Conservation (phyloP, 2,888 invertebrate genomes). For the Microdon myrmicae region DNA sequence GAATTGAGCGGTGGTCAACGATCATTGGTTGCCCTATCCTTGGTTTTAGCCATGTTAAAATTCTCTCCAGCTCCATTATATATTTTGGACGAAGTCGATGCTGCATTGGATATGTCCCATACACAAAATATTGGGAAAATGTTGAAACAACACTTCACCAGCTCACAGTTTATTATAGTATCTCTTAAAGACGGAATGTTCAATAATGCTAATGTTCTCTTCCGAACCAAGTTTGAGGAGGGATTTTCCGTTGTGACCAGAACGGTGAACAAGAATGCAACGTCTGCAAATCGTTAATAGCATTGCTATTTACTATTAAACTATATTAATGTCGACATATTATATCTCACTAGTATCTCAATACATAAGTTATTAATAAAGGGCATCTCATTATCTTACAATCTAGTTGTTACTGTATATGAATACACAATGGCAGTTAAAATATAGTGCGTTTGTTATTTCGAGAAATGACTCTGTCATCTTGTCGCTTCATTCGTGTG, state of each 20-base stretch:
- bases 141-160: constrained; percentile 88
- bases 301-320: no score
- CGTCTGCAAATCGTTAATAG: no score
- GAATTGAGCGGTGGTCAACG: constrained; percentile 98
- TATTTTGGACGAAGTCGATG: constrained; percentile 98
- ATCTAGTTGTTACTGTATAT: no score
- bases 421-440: no score
- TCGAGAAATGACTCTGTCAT: no score
- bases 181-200: constrained; percentile 99
- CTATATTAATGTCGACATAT: no score
- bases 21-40: constrained; percentile 93
- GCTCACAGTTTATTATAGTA: constrained; percentile 96
- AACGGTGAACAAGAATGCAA: constrained; percentile 65
- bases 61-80: constrained; percentile 99
- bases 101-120: constrained; percentile 96
- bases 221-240: constrained; percentile 93
- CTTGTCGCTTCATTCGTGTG: no score
- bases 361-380: no score
- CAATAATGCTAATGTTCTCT: constrained; percentile 97
- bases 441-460: no score
- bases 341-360: no score
- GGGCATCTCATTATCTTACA: no score
- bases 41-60: constrained; percentile 94
- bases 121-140: constrained; percentile 98
- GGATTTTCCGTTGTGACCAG: constrained; percentile 91